A percentile compares a stretch with the other conserved stretches of the same genome.
Evolutionary conservation across 2,888 invertebrate genomes (phyloP).

Genomic region (Thereva nobilitata): DNA sequence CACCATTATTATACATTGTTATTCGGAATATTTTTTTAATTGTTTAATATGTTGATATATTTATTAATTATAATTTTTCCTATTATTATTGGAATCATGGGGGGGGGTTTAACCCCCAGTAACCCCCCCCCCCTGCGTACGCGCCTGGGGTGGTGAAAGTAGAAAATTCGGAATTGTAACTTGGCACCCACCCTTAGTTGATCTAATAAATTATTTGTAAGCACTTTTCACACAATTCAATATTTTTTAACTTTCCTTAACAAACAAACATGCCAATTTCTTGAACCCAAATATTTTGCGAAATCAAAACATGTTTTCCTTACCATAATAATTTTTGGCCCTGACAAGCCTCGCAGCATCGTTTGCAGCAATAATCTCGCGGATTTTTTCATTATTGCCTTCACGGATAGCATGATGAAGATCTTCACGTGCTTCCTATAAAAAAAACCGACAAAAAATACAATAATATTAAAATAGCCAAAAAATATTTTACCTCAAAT

Average conservation of each 20-base stretch:
- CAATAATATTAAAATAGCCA: not conserved
- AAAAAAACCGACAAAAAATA: constrained; percentile 10
- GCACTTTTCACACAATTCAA: not conserved
- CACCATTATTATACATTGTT: too few relatives aligned
- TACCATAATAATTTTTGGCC: constrained; percentile 58
- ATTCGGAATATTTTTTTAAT: too few relatives aligned
- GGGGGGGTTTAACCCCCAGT: too few relatives aligned
- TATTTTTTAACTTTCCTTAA: not conserved
- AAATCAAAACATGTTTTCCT: not conserved
- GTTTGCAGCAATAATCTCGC: constrained; percentile 59
- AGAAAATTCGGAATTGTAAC: too few relatives aligned
- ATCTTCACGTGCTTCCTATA: constrained; percentile 74
- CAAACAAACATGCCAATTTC: not conserved
- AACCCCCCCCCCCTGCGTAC: too few relatives aligned
- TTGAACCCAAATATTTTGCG: not conserved
- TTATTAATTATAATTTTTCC: too few relatives aligned
- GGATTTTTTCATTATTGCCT: constrained; percentile 66
- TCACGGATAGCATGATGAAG: constrained; percentile 74
- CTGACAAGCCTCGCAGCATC: constrained; percentile 52
- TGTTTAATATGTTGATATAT: too few relatives aligned
- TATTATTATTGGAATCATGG: too few relatives aligned
- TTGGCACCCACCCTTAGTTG: too few relatives aligned
- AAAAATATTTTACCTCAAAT: constrained; percentile 68
- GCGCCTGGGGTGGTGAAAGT: too few relatives aligned
- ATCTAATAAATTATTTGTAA: too few relatives aligned